Base-by-base conservation (phyloP, 2,888 invertebrate species). In the Herminia tarsipennalis region DNA sequence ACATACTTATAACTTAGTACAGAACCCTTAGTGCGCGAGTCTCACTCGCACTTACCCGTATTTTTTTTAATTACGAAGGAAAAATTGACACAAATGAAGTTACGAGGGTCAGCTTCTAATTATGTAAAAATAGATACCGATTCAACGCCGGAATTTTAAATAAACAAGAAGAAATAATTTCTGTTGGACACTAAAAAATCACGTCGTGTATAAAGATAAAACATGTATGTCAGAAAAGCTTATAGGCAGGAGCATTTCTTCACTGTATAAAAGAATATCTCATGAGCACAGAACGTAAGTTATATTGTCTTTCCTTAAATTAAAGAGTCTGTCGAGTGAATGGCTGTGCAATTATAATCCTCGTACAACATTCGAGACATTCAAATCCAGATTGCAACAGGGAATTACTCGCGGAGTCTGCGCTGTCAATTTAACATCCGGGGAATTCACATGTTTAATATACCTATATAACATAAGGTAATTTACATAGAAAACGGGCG, bases 351-450 rank as follows among this genome's bases (percentile, higher is more conserved):
- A 61, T 61, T 33, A 41, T 33, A 41, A 33, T 25, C 21, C 32
- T 20, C 2, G 13, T 41, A 27, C 25, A 18, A 22, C 32, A 40
- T 25, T 24, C 17, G 37, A 58, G 63, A 45, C 56, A 56, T 66
- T 62, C 37, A 58, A 49, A 58, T 49, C 42, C 38, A 65, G 54
- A 66, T 58, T 64, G 66, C 59, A 58, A 37, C 49, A 51, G 52
- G 56, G 63, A 52, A 57, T 64, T 54, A 57, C 44, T 49, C 48
- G 27, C 32, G 40, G 32, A 49, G 22, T 8, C 53, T 35, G 41
- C 41, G 30, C 27, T 32, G 46, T 43, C 41, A 54, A 48, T 50
- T 57, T 30, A 57, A 46, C 30, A 20, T 27, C 10, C 14, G 14
- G 9, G 2, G 5, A 13, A 5, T 32, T n/a, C 24, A 32, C 8